Evolutionary conservation across 64 coral and sea anemone species (phyloP).

Genomic region (Dendronephthya gigantea): DNA sequence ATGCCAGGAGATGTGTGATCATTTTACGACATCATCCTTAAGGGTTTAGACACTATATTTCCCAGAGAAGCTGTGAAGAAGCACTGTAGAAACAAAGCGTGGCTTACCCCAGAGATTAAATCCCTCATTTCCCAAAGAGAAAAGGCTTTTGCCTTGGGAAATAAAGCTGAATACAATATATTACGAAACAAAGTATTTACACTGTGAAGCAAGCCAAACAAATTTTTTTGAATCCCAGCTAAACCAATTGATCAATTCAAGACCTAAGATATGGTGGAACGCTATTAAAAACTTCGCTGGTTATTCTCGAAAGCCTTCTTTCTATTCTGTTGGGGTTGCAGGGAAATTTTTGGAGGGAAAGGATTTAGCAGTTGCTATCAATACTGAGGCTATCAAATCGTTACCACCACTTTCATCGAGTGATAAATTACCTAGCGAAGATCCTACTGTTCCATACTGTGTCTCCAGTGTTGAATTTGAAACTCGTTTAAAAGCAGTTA

Average conservation of each 20-base stretch:
- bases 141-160: not conserved
- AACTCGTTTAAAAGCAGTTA: not conserved
- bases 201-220: not conserved
- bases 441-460: not conserved
- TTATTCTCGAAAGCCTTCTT: not conserved
- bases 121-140: too few relatives aligned
- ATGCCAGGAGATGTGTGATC: not conserved
- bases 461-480: not conserved
- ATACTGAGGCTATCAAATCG: not conserved
- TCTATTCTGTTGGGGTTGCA: too few relatives aligned
- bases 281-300: not conserved
- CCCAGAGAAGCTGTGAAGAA: not conserved
- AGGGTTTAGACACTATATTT: not conserved
- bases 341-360: not conserved
- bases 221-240: not conserved
- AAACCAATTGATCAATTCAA: not conserved
- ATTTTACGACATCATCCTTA: conserved; percentile 5
- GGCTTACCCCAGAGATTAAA: too few relatives aligned
- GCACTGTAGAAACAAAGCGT: conserved; percentile 23
- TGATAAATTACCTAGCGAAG: not conserved
- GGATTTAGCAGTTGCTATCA: not conserved
- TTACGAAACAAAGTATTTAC: not conserved
- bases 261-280: not conserved
- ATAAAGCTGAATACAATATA: not conserved
- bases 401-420: not conserved